Conservation (phyloP, 2,113 vertebrate genomes). For the Microcebus tavaratra region DNA sequence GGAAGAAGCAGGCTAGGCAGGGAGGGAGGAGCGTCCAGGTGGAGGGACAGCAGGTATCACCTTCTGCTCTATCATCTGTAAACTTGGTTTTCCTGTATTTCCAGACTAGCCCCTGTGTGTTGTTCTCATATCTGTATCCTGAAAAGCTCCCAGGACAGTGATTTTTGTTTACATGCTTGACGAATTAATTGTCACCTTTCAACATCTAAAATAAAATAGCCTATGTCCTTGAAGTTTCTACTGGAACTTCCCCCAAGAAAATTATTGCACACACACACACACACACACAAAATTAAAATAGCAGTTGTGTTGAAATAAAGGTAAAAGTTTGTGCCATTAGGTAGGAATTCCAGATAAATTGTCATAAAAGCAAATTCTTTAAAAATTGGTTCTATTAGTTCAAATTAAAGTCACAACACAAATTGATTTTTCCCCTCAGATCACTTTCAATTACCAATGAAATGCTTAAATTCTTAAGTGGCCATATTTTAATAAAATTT, state of each 20-base stretch:
- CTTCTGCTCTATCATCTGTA: neutral
- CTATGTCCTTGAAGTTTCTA: neutral
- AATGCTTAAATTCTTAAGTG: slow-evolving; percentile 5
- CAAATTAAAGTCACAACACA: slow-evolving; percentile 12
- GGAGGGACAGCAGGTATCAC: fast-evolving
- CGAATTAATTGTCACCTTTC: neutral
- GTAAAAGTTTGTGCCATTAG: neutral
- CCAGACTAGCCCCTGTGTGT: neutral
- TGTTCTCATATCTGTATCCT: neutral
- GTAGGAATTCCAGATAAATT: slow-evolving; percentile 12
- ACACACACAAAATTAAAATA: neutral
- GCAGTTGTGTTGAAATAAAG: neutral
- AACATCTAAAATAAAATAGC: neutral
- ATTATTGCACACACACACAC: neutral
- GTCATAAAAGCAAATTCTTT: neutral
- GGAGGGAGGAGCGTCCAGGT: neutral
- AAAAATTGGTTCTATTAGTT: neutral
- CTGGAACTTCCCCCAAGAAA: neutral
- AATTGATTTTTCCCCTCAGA: neutral
- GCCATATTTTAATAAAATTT: slow-evolving; percentile 9
- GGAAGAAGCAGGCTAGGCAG: neutral
- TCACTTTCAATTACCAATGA: neutral
- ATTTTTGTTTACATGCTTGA: neutral
- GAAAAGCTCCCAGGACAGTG: neutral
- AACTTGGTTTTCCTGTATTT: neutral